phyloP scores from a whole-genome alignment of 2,888 invertebrate genomes.

The Andrena trimmerana region DNA sequence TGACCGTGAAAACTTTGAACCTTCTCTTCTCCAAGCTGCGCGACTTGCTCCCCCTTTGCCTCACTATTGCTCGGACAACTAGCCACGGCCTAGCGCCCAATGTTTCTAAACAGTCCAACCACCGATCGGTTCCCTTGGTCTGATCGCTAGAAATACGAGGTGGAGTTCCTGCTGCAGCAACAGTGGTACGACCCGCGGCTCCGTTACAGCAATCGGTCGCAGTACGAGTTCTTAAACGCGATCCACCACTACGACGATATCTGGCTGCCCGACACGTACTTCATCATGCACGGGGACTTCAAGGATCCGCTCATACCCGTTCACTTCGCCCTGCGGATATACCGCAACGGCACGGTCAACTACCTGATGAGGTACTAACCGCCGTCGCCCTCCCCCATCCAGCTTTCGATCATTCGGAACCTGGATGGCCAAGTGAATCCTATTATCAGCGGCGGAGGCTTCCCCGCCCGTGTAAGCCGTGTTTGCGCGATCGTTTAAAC shows the following conservation, averaged over 20 bases:
- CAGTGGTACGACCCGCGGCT: constrained; percentile 97
- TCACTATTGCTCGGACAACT: too few species aligned
- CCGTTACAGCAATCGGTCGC: constrained; percentile 94
- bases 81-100: too few species aligned
- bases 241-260: constrained; percentile 96
- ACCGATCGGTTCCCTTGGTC: background rate
- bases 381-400: background rate
- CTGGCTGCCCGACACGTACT: constrained; percentile 97
- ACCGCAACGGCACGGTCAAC: constrained; percentile 96
- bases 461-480: background rate
- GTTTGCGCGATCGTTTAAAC: constrained; percentile 16
- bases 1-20: too few species aligned
- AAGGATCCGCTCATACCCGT: constrained; percentile 97
- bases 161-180: constrained; percentile 96
- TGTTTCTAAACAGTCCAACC: background rate
- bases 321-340: constrained; percentile 96
- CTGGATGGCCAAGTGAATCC: background rate
- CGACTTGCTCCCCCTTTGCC: too few species aligned
- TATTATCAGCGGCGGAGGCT: background rate
- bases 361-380: constrained; percentile 93
- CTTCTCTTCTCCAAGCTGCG: too few species aligned
- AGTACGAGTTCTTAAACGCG: constrained; percentile 95
- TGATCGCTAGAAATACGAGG: constrained; percentile 95
- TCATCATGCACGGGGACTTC: constrained; percentile 98
- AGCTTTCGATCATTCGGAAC: constrained; percentile 10